Base-by-base conservation (phyloP, 2,888 invertebrate genomes). In the Leucozona laternaria region DNA sequence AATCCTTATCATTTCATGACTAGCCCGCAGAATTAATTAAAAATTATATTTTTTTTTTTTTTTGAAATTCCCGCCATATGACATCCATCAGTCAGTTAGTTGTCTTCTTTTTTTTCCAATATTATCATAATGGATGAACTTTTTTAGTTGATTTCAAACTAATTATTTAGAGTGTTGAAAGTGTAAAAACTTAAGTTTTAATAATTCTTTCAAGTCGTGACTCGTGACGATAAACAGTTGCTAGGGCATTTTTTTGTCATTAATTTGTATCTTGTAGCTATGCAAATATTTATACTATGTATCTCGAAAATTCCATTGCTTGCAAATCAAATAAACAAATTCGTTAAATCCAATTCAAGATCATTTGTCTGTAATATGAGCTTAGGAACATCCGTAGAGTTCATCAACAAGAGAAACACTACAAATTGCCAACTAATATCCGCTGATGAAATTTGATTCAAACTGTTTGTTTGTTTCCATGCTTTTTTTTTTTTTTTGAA, bases 21-120 rank as follows among this genome's bases (percentile, higher is more conserved):
- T 68, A 20, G 10, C 64, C 28, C n/a, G n/a, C n/a, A 15, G 25
- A 25, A 3, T 62, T 45, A 62, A 72, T 72, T 45, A 15, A 37
- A 45, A 34, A 34, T 58, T n/a, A 13, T n/a, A n/a, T n/a, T n/a
- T 48, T 48, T n/a, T 48, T 31, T 57, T 45, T 37, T 13, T 37
- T 37, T 37, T 3, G 10, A 28, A 48, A 66, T 66, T 48, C 13
- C 4, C 11, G 48, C 13, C 48, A 20, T 22, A 48, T 48, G 48
- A 48, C 48, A 48, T 11, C 48, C 48, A 48, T 48, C 48, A 48
- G 20, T 48, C 48, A 50, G 48, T 45, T 1, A 45, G 4, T 31
- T 48, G 5, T 15, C n/a, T 40, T 43, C 8, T n/a, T n/a, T 62
- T 28, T 28, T 31, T 22, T 57, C 1, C 58, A 72, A 22, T 11